Percentiles rank a stretch among this genome's conserved stretches.
phyloP scores from a whole-genome alignment of 2,113 vertebrate genomes.

The Xiphophorus couchianus region DNA sequence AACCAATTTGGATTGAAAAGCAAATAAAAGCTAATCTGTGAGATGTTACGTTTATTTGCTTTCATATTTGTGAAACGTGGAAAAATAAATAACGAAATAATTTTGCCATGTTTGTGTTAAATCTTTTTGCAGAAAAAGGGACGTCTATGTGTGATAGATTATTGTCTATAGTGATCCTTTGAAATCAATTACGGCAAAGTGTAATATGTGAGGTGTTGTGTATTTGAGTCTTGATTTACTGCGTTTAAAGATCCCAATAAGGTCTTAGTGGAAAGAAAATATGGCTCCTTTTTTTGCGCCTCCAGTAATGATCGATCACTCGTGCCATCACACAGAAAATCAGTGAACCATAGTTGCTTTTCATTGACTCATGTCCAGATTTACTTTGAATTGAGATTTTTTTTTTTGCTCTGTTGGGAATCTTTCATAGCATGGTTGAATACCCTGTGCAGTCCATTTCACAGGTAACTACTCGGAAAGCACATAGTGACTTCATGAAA shows the following conservation, averaged over 20 bases:
- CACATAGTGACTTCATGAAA: conserved; percentile 13
- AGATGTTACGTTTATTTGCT: too few relatives aligned
- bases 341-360: not conserved
- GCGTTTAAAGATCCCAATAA: not conserved
- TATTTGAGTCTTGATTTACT: not conserved
- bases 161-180: not conserved
- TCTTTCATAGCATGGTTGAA: not conserved
- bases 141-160: too few relatives aligned
- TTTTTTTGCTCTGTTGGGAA: not conserved
- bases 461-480: not conserved
- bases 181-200: not conserved
- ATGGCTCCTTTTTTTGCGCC: not conserved
- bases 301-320: not conserved
- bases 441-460: not conserved
- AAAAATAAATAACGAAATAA: too few relatives aligned
- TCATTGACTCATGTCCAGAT: not conserved
- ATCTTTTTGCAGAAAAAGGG: too few relatives aligned
- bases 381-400: not conserved
- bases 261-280: not conserved
- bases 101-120: too few relatives aligned
- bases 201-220: not conserved
- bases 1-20: too few relatives aligned
- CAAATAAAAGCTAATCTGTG: too few relatives aligned
- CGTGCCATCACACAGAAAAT: not conserved
- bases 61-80: too few relatives aligned